These are phyloP conservation scores for Babylonia areolata DNA, from an alignment of 1,140 invertebrate species.

Conservation along the genomic window DNA sequence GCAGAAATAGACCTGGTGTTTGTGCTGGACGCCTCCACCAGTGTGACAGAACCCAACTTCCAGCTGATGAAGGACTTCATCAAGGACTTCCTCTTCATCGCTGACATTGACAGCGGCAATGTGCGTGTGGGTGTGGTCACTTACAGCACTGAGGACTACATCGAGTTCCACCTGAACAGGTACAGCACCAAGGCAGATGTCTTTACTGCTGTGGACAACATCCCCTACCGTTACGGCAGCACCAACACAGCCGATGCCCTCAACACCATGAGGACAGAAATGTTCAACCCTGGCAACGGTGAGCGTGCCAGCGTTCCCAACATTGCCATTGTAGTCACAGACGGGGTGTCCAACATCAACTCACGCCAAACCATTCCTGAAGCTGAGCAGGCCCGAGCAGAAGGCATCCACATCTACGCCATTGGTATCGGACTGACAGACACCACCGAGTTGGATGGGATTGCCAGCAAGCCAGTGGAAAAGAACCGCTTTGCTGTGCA, in stretches of 20 bases:
- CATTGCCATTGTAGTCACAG: slow-evolving; percentile 63
- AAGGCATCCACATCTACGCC: slow-evolving; percentile 61
- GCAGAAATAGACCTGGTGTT: slow-evolving; percentile 55
- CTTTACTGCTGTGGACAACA: slow-evolving; percentile 48
- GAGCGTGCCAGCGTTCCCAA: slow-evolving; percentile 58
- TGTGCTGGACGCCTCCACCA: slow-evolving; percentile 57
- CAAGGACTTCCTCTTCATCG: slow-evolving; percentile 45
- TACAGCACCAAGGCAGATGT: slow-evolving; percentile 41
- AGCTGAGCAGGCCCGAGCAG: slow-evolving; percentile 49
- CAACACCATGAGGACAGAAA: slow-evolving; percentile 34
- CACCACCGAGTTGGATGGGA: slow-evolving; percentile 58
- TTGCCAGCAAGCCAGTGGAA: slow-evolving; percentile 56
- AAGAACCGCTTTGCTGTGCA: slow-evolving; percentile 62
- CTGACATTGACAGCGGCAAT: slow-evolving; percentile 53
- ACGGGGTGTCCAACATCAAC: slow-evolving; percentile 66
- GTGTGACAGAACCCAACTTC: slow-evolving; percentile 56
- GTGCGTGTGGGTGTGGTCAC: slow-evolving; percentile 53
- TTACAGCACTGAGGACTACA: slow-evolving; percentile 49
- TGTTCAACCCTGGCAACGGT: slow-evolving; percentile 52
- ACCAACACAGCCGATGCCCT: slow-evolving; percentile 51
- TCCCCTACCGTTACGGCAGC: slow-evolving; percentile 50
- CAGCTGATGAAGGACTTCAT: slow-evolving; percentile 51
- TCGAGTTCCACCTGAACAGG: slow-evolving; percentile 47
- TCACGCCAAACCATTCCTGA: slow-evolving; percentile 52
- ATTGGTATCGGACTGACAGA: slow-evolving; percentile 63